A percentile compares a stretch with the other conserved stretches of the same genome.
Conservation (phyloP, 2,797 vertebrate genomes). For the Tapera naevia region DNA sequence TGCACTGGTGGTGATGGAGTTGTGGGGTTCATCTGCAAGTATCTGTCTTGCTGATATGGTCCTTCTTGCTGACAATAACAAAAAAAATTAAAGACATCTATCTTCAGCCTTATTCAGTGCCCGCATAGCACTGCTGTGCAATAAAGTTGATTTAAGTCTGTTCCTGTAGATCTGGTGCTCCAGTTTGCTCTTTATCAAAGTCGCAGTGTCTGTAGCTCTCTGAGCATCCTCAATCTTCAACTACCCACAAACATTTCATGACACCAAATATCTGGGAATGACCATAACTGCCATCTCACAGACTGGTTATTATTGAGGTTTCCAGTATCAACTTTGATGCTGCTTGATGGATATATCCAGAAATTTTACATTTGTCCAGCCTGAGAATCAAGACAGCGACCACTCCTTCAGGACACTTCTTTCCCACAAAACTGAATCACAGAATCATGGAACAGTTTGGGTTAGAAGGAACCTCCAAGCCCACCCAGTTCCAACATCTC, state of each 20-base stretch:
- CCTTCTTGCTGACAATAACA: not conserved
- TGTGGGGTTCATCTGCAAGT: not conserved
- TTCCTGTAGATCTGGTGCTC: not conserved
- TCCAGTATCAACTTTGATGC: not conserved
- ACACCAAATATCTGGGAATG: not conserved
- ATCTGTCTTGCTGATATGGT: not conserved
- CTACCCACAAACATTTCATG: not conserved
- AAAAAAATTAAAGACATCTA: conserved; percentile 25
- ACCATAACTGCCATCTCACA: not conserved
- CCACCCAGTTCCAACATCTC: no score
- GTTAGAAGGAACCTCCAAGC: no score
- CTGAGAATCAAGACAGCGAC: not conserved
- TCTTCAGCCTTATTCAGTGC: conserved; percentile 2
- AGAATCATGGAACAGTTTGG: no score
- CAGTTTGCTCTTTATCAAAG: not conserved
- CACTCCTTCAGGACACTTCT: not conserved
- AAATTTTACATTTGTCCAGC: not conserved
- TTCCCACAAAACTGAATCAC: not conserved
- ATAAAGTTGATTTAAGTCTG: conserved; percentile 33
- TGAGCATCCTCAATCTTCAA: not conserved
- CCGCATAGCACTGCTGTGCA: not conserved
- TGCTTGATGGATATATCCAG: not conserved
- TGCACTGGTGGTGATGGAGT: not conserved
- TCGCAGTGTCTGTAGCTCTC: not conserved
- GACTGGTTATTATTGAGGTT: not conserved